Evolutionary conservation across 2,113 vertebrate genomes (phyloP).

Genomic region (Gasterosteus aculeatus): DNA sequence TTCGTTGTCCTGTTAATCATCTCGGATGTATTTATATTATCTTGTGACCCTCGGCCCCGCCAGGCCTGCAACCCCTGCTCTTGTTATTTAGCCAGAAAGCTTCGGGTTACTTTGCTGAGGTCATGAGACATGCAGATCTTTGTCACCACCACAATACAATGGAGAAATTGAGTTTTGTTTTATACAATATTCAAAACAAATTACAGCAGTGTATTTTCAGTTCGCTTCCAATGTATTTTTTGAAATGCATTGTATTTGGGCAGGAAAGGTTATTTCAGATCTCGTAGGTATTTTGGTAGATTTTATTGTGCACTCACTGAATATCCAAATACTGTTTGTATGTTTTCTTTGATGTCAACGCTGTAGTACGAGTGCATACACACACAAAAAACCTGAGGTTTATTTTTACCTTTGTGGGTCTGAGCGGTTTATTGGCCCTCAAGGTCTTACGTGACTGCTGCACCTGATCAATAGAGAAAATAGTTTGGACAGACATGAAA

Average conservation of each 20-base stretch:
- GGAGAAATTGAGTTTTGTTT: neutral
- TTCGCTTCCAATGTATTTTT: neutral
- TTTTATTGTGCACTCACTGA: constrained; percentile 18
- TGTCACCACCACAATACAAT: neutral
- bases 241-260: neutral
- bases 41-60: neutral
- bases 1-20: neutral
- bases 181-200: neutral
- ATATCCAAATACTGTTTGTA: neutral
- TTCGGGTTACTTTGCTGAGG: neutral
- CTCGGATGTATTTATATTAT: neutral
- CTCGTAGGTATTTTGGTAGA: neutral
- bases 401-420: constrained; percentile 13
- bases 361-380: constrained; percentile 26
- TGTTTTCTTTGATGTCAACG: constrained; percentile 19
- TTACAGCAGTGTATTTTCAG: neutral
- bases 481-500: constrained; percentile 13
- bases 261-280: neutral
- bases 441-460: constrained; percentile 14
- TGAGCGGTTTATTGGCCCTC: constrained; percentile 1
- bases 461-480: neutral
- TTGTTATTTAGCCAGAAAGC: neutral
- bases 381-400: constrained; percentile 33
- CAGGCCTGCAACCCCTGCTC: neutral
- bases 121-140: neutral